Conservation (phyloP, 2,888 invertebrate species). For the Eilema sororculum region DNA sequence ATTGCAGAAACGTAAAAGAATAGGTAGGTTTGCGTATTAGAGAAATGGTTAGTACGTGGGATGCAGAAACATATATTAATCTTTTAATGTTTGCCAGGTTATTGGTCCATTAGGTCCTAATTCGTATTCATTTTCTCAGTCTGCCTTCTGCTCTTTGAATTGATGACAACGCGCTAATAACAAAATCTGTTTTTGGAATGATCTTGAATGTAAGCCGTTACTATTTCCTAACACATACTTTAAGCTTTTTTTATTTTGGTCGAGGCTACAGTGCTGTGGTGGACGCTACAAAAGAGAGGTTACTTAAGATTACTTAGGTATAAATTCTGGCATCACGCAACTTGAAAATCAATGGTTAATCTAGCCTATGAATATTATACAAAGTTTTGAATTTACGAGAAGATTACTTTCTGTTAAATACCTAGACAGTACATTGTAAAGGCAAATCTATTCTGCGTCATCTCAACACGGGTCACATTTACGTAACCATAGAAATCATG, state of each 20-base stretch:
- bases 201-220: neutral
- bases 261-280: neutral
- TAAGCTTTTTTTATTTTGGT: neutral
- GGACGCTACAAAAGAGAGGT: too few species aligned
- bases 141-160: neutral
- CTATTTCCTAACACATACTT: neutral
- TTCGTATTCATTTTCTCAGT: neutral
- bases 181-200: neutral
- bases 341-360: neutral
- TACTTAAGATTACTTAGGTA: neutral
- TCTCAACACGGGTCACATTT: slow-evolving; percentile 39
- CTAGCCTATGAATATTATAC: too few species aligned
- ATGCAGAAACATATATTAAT: neutral
- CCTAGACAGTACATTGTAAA: slow-evolving; percentile 12
- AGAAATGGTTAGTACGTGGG: neutral
- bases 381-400: too few species aligned
- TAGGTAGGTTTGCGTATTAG: neutral
- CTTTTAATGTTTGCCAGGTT: neutral
- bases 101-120: neutral
- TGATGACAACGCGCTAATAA: too few species aligned
- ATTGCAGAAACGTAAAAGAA: neutral
- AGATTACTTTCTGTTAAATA: neutral
- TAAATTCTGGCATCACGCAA: neutral
- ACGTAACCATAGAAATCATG: slow-evolving; percentile 43
- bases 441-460: slow-evolving; percentile 24